A percentile compares a stretch with the other conserved stretches of the same genome.
phyloP scores from a whole-genome alignment of 1,140 invertebrate species.

The Scylla paramamosain region DNA sequence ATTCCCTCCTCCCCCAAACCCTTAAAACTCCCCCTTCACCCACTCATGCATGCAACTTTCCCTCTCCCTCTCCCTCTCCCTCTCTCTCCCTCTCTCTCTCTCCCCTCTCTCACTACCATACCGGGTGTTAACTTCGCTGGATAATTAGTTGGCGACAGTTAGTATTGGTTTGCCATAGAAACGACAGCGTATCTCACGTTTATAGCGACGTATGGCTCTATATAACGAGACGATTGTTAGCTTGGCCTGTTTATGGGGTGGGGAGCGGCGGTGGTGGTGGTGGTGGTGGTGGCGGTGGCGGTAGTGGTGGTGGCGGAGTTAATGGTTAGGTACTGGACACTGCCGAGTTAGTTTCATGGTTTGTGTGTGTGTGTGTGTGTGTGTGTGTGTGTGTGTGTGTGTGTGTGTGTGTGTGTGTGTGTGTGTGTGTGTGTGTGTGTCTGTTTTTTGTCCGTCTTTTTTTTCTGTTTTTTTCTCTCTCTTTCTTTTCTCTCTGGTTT shows the following conservation, averaged over 20 bases:
- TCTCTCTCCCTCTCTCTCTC: neutral
- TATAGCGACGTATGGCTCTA: constrained; percentile 52
- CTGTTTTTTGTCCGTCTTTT: too few species aligned
- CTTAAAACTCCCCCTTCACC: neutral
- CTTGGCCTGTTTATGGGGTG: constrained; percentile 55
- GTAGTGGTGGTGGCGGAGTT: too few species aligned
- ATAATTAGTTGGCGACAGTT: constrained; percentile 62
- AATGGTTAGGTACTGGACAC: too few species aligned
- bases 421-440: too few species aligned
- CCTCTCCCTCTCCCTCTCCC: neutral
- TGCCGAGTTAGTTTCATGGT: too few species aligned
- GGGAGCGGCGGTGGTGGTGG: neutral
- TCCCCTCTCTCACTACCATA: neutral
- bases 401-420: too few species aligned
- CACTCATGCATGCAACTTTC: neutral
- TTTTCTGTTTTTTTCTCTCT: too few species aligned
- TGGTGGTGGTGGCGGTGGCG: neutral
- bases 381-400: too few species aligned
- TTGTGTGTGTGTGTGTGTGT: too few species aligned
- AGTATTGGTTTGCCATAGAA: constrained; percentile 53
- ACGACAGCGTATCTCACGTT: constrained; percentile 52
- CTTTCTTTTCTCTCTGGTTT: too few species aligned
- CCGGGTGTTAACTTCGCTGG: constrained; percentile 28
- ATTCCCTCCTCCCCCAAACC: neutral
- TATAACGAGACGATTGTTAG: constrained; percentile 60